Base-by-base conservation (phyloP, 1,140 invertebrate species). In the Psix sp. region DNA sequence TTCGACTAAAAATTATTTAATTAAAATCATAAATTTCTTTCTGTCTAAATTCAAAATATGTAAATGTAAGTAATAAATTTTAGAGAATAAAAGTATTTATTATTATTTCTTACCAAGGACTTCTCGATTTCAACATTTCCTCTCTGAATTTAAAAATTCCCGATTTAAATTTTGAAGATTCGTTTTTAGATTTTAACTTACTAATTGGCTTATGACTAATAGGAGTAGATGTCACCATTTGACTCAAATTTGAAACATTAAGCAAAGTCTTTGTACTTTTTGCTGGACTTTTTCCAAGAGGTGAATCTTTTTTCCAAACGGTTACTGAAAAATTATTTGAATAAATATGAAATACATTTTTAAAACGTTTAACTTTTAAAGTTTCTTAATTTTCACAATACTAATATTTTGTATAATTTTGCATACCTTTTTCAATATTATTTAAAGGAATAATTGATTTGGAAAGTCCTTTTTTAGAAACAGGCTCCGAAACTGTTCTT, bases 361-460 rank as follows among this genome's bases (percentile, higher is more conserved):
- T n/a, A n/a, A n/a, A n/a, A n/a, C n/a, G n/a, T n/a, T n/a, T n/a
- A n/a, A n/a, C n/a, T n/a, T n/a, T n/a, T n/a, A n/a, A n/a, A n/a
- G n/a, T n/a, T n/a, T n/a, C n/a, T n/a, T n/a, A n/a, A n/a, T n/a
- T n/a, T n/a, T n/a, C n/a, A 29, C 7, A 29, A 29, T n/a, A 7
- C 7, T 10, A 3, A 29, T 10, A 29, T 10, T 5, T 5, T 33
- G 5, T 10, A 13, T 35, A 1, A 13, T 35, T 39, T 39, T 21
- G 13, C 33, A 20, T 62, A 65, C 49, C 13, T 63, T 79, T 82
- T 21, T 85, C 83, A 80, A 86, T 83, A 39, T 45, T 83, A 40
- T 80, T 77, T 14, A 86, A 38, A 18, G 86, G 84, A 73, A 86
- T 72, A 9, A 84, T 14, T 2, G 85, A 84, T 59, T 84, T 87